Percentiles rank a stretch among this genome's conserved stretches.
Evolutionary conservation across 2,888 invertebrate species (phyloP).

Genomic region (Nephrotoma flavescens): DNA sequence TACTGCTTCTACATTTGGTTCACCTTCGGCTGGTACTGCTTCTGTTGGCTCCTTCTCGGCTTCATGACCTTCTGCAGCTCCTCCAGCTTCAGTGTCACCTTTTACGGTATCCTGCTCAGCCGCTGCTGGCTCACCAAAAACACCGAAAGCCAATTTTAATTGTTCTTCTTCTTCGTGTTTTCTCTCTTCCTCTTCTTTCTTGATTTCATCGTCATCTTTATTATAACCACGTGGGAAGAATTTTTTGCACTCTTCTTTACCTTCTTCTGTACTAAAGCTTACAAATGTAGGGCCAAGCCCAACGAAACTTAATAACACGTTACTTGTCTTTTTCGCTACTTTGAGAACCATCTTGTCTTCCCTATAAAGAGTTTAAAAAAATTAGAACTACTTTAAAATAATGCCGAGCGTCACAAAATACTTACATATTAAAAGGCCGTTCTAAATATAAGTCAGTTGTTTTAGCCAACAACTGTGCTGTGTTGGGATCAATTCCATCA

Average conservation of each 20-base stretch:
- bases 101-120: no score
- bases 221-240: slow-evolving; percentile 57
- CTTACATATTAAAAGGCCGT: slow-evolving; percentile 20
- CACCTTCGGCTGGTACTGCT: slow-evolving; percentile 20
- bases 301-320: slow-evolving; percentile 46
- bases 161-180: background rate
- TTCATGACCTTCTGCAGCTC: slow-evolving; percentile 8
- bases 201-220: slow-evolving; percentile 18
- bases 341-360: slow-evolving; percentile 54
- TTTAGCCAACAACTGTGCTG: slow-evolving; percentile 47
- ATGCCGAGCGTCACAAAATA: slow-evolving; percentile 11
- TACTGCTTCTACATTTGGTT: slow-evolving; percentile 18
- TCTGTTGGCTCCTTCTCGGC: slow-evolving; percentile 15
- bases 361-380: slow-evolving; percentile 27
- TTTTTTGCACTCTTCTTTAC: slow-evolving; percentile 43
- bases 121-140: no score
- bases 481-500: slow-evolving; percentile 40
- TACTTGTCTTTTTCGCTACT: slow-evolving; percentile 45
- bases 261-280: slow-evolving; percentile 47
- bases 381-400: background rate
- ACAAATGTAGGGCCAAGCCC: slow-evolving; percentile 52
- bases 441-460: slow-evolving; percentile 40
- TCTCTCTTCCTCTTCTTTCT: slow-evolving; percentile 38
- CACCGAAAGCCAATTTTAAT: no score
- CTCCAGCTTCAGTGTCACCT: slow-evolving; percentile 15